Evolutionary conservation across 2,797 vertebrate species (phyloP), one percentile per base, ranked within the genome.

Genomic region (Leptoclinus maculatus): DNA sequence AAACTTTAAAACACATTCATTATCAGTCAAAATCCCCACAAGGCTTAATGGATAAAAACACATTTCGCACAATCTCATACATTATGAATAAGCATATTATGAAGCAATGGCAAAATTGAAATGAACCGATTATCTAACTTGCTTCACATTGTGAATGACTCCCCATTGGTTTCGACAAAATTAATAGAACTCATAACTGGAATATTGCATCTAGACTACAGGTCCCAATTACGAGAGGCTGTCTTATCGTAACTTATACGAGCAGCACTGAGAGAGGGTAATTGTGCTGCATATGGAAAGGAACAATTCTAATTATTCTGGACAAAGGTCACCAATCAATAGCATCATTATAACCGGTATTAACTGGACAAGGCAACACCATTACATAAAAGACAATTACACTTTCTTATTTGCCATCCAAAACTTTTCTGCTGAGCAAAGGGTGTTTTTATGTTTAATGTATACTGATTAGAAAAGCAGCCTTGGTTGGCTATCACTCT

Each of bases 21-120:
- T 77, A 84, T 83, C 85, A 80, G 75, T 63, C 66, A 69, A 65
- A 84, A 83, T 62, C 76, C 72, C 80, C 83, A 51, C 67, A 21
- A 49, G 78, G 73, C 80, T 78, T 87, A 90, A 91, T 83, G 87
- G 86, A 89, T 83, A 84, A 88, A 92, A 91, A 88, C 80, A 91
- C 80, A 87, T 86, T 88, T 74, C 72, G 78, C 23, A 8, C 64
- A 65, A 64, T 71, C 80, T 85, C 68, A 85, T 89, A 72, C 80
- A 92, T 90, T 88, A 91, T 89, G 77, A 90, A 90, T 82, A 79
- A 79, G 74, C 70, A 76, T 62, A 88, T 89, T 88, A 87, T 34
- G 12, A 82, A 83, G 81, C 83, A 82, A 74, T 83, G 80, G 79
- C n/a, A n/a, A 79, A 88, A 90, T 85, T 80, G 70, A 87, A 88